These are phyloP conservation scores for Agrotis puta DNA, from an alignment of 2,888 invertebrate species.

Conservation along the genomic window DNA sequence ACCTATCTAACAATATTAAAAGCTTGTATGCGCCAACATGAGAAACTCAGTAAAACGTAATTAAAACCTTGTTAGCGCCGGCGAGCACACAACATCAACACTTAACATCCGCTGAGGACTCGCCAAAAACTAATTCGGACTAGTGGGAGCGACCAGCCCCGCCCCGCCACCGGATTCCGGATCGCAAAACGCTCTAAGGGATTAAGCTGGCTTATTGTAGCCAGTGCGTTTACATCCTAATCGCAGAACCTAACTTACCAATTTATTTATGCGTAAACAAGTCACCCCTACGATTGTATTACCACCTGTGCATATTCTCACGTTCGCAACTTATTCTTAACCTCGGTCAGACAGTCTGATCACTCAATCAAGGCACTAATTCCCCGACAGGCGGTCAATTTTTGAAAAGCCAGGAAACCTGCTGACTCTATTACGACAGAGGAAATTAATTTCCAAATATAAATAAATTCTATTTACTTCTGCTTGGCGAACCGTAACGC, in stretches of 20 bases:
- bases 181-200: conserved; percentile 73
- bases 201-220: conserved; percentile 75
- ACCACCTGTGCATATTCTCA: conserved; percentile 16
- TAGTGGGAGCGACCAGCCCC: conserved; percentile 63
- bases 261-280: conserved; percentile 47
- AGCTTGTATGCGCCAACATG: conserved; percentile 73
- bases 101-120: conserved; percentile 78
- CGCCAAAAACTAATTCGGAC: conserved; percentile 85
- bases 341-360: conserved; percentile 27
- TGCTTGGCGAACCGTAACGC: conserved; percentile 86
- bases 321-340: conserved; percentile 22
- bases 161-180: conserved; percentile 62
- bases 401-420: conserved; percentile 76
- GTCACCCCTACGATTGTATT: conserved; percentile 12
- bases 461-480: conserved; percentile 89
- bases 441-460: conserved; percentile 88
- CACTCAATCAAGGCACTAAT: conserved; percentile 63
- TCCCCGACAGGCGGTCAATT: conserved; percentile 74
- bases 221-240: conserved; percentile 70
- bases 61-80: conserved; percentile 84
- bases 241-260: conserved; percentile 61
- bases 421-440: conserved; percentile 80
- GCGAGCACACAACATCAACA: conserved; percentile 79
- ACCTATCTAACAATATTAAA: conserved; percentile 75
- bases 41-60: conserved; percentile 79